A percentile compares a stretch with the other conserved stretches of the same genome.
These are phyloP conservation scores for Drosophila recens DNA, from an alignment of 2,888 invertebrate genomes.

Conservation along the genomic window DNA sequence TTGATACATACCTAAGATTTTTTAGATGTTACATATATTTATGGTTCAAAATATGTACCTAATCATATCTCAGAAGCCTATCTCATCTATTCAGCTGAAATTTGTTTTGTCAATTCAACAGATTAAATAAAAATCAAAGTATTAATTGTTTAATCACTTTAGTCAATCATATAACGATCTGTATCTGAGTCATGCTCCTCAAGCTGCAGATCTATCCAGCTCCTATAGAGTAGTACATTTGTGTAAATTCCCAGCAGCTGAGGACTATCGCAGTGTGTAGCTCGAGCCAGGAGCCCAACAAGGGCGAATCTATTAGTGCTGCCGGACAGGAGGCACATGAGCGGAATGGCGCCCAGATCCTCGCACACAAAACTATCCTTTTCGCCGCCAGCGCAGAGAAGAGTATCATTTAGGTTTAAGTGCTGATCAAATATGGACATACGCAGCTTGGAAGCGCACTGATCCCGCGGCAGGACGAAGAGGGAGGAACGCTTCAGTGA, in stretches of 20 bases:
- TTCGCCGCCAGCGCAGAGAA: constrained; percentile 65
- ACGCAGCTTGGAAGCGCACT: constrained; percentile 58
- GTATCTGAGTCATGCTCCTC: constrained; percentile 62
- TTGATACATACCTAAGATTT: neutral
- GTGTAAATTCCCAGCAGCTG: constrained; percentile 64
- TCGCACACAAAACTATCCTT: constrained; percentile 59
- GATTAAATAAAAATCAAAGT: neutral
- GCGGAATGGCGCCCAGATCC: constrained; percentile 50
- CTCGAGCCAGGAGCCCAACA: constrained; percentile 60
- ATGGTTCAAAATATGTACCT: too few relatives aligned
- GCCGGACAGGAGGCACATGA: constrained; percentile 60
- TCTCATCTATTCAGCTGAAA: neutral
- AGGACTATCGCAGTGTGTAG: constrained; percentile 53
- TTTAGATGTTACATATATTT: neutral
- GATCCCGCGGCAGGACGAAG: constrained; percentile 59
- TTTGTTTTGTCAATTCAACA: neutral
- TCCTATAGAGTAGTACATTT: constrained; percentile 56
- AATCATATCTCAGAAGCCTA: neutral
- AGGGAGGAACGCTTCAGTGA: constrained; percentile 58
- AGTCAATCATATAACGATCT: constrained; percentile 54
- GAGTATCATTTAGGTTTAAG: constrained; percentile 50
- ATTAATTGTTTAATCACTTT: neutral
- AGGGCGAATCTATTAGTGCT: constrained; percentile 51
- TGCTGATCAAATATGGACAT: constrained; percentile 56
- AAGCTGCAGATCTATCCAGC: constrained; percentile 63